Evolutionary conservation across 2,113 vertebrate genomes (phyloP).

Genomic region (Hylia prasina): DNA sequence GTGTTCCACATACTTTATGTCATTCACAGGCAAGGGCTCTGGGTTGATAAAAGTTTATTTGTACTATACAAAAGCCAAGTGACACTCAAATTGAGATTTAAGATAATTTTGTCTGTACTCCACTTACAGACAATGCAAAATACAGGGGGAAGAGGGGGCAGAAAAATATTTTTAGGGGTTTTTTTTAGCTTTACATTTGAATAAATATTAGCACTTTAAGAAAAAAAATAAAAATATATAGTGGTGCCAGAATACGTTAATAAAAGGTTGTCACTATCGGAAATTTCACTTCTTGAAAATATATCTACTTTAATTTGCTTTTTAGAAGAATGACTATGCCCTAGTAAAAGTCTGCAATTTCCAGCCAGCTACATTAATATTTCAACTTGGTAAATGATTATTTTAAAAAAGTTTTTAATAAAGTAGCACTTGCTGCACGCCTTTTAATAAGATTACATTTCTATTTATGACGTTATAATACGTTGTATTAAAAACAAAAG

Average conservation of each 20-base stretch:
- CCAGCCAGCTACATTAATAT: constrained; percentile 36
- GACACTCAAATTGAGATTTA: neutral
- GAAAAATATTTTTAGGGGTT: neutral
- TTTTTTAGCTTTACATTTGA: neutral
- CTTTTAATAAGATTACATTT: constrained; percentile 53
- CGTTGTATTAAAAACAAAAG: constrained; percentile 58
- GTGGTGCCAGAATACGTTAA: neutral
- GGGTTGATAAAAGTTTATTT: neutral
- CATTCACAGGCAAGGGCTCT: neutral
- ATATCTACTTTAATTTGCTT: neutral
- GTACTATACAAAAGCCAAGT: neutral
- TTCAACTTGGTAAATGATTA: constrained; percentile 37
- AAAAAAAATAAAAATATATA: neutral
- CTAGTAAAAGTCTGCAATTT: neutral
- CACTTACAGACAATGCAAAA: neutral
- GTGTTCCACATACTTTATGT: neutral
- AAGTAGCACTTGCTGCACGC: constrained; percentile 14
- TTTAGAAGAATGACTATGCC: neutral
- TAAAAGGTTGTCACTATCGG: neutral
- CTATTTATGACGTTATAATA: constrained; percentile 48
- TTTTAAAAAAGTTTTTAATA: constrained; percentile 26
- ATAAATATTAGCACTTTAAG: neutral
- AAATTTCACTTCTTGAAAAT: neutral
- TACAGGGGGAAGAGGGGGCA: accelerated
- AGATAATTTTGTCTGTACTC: neutral